These are phyloP conservation scores for Dolichotis patagonum DNA, from an alignment of 2,113 vertebrate species.

Conservation along the genomic window DNA sequence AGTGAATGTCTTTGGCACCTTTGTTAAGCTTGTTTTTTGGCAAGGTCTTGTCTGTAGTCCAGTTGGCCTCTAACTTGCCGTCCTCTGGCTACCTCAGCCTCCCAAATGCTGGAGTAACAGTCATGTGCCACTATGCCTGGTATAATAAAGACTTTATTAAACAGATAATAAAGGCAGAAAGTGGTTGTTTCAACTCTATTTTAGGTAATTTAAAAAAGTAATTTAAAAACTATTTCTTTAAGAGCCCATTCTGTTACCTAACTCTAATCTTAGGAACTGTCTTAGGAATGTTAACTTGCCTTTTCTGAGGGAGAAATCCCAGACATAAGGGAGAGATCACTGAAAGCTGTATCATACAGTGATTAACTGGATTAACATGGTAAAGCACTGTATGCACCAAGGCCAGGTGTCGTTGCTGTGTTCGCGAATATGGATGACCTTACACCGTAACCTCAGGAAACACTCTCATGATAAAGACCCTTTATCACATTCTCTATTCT, in stretches of 20 bases:
- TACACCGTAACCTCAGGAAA: not conserved
- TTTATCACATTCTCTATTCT: not conserved
- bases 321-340: not conserved
- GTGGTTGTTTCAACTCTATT: not conserved
- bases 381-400: not conserved
- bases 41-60: not conserved
- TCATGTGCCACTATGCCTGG: not conserved
- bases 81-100: not conserved
- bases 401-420: not conserved
- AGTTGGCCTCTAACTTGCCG: not conserved
- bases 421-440: not conserved
- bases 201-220: not conserved
- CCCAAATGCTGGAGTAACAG: not conserved
- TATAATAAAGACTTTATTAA: not conserved
- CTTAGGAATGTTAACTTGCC: not conserved
- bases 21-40: not conserved
- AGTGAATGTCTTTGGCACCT: too few species aligned
- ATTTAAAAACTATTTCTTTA: not conserved
- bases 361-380: not conserved
- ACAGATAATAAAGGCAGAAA: not conserved
- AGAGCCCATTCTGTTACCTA: not conserved
- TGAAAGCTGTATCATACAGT: not conserved
- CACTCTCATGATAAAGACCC: not conserved
- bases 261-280: not conserved
- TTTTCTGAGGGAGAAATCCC: constrained; percentile 17